These are phyloP conservation scores for Exocentrus adspersus DNA, from an alignment of 2,888 invertebrate species.

Conservation along the genomic window DNA sequence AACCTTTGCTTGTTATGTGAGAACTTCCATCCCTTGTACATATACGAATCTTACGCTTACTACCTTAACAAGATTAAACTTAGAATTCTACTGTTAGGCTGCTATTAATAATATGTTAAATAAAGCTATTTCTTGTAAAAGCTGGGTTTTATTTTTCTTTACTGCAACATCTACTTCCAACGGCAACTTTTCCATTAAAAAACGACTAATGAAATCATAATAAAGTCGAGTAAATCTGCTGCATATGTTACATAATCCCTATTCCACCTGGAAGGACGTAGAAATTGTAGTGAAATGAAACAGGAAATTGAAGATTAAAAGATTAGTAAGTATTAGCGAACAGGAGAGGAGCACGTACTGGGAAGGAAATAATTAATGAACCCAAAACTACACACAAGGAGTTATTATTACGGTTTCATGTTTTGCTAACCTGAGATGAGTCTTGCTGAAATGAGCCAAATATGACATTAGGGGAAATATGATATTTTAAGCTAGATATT, in stretches of 20 bases:
- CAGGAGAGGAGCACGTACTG: not conserved
- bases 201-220: too few species aligned
- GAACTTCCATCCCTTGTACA: slow-evolving; percentile 46
- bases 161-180: not conserved
- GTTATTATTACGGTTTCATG: not conserved
- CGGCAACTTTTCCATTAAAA: too few species aligned
- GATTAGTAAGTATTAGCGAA: slow-evolving; percentile 8
- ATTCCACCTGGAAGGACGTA: not conserved
- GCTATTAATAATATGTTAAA: slow-evolving; percentile 57
- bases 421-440: not conserved
- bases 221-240: not conserved
- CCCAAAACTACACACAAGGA: not conserved
- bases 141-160: slow-evolving; percentile 30
- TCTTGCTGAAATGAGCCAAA: not conserved
- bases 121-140: slow-evolving; percentile 60
- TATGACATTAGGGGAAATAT: too few species aligned
- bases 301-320: slow-evolving; percentile 16
- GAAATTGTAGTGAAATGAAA: slow-evolving; percentile 9
- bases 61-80: slow-evolving; percentile 54
- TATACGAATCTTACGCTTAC: slow-evolving; percentile 60
- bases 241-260: slow-evolving; percentile 2
- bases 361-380: not conserved
- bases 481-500: too few species aligned
- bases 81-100: slow-evolving; percentile 52
- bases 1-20: slow-evolving; percentile 40